Percentiles rank a stretch among this genome's conserved stretches.
Evolutionary conservation across 2,113 vertebrate species (phyloP).

Genomic region (Sapayoa aenigma): DNA sequence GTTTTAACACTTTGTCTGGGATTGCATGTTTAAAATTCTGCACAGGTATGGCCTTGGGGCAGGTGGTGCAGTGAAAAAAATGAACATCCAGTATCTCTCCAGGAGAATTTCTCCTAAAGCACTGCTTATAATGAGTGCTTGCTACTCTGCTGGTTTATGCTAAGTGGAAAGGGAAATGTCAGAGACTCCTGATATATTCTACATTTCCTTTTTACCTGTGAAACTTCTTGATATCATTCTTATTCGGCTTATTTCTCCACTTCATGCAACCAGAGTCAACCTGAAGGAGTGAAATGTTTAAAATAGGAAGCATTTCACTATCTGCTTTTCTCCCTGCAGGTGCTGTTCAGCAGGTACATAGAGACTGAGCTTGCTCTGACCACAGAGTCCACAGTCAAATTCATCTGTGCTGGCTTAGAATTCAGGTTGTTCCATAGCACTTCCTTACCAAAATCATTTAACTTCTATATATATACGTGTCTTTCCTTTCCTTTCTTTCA

Average conservation of each 20-base stretch:
- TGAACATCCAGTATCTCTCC: not conserved
- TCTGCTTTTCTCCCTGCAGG: not conserved
- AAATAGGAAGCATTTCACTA: not conserved
- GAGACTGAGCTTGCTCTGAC: not conserved
- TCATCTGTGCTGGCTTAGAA: not conserved
- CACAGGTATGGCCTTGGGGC: not conserved
- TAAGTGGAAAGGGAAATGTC: not conserved
- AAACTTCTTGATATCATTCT: not conserved
- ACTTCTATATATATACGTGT: not conserved
- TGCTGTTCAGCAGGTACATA: not conserved
- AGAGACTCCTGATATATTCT: not conserved
- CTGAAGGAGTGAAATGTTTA: not conserved
- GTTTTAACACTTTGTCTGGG: not conserved
- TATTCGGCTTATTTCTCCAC: not conserved
- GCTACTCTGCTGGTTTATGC: not conserved
- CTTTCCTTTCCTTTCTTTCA: not conserved
- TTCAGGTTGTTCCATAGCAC: not conserved
- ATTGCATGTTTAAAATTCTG: constrained; percentile 34
- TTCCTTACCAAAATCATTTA: not conserved
- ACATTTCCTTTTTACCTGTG: not conserved
- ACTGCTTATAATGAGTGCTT: not conserved
- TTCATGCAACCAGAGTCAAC: not conserved
- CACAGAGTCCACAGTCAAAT: not conserved
- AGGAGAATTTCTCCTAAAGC: not conserved
- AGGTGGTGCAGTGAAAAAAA: not conserved